phyloP scores from a whole-genome alignment of 2,113 vertebrate species.

The Noctilio leporinus region DNA sequence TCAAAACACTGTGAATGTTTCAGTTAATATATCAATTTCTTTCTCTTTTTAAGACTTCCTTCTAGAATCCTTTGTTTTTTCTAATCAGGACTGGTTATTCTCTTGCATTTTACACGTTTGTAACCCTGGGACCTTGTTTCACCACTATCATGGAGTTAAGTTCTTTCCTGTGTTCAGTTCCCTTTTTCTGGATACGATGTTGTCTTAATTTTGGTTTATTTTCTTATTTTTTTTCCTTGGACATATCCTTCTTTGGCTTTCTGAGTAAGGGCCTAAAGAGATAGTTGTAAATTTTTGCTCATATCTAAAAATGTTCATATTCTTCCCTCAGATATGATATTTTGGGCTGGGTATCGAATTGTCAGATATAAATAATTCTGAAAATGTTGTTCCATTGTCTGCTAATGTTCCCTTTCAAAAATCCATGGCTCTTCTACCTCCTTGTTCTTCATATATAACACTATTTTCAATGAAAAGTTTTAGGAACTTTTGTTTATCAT shows the following conservation, averaged over 20 bases:
- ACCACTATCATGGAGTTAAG: background rate
- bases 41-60: background rate
- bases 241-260: background rate
- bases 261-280: background rate
- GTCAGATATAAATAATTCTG: background rate
- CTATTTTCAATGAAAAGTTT: background rate
- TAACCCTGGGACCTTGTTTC: background rate
- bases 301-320: background rate
- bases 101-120: background rate
- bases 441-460: background rate
- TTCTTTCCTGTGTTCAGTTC: background rate
- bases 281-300: background rate
- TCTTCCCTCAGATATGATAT: background rate
- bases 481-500: background rate
- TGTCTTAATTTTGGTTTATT: background rate
- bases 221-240: background rate
- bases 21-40: background rate
- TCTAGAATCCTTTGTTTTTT: background rate
- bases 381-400: background rate
- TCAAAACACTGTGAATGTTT: background rate
- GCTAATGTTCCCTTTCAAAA: background rate
- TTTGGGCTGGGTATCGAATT: background rate
- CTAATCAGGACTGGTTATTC: background rate
- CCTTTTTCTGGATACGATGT: background rate
- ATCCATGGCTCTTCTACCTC: background rate